Conservation (phyloP, 2,113 vertebrate species). For the Paradoxurus hermaphroditus region DNA sequence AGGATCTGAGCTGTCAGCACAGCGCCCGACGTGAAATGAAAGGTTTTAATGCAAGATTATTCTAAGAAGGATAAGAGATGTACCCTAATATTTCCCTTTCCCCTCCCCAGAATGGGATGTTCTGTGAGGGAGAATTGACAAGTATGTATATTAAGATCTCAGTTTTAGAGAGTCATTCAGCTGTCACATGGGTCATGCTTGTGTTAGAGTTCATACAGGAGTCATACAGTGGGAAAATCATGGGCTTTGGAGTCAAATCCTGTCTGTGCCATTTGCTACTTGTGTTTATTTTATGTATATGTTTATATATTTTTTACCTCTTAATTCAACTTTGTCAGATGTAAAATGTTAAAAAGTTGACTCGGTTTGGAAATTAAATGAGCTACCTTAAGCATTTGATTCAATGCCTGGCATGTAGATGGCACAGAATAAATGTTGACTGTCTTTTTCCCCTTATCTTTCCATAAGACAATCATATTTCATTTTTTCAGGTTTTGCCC, state of each 20-base stretch:
- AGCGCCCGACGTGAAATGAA: too few species aligned
- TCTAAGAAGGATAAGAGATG: neutral
- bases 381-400: neutral
- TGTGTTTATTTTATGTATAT: neutral
- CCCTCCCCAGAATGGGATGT: neutral
- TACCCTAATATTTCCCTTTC: neutral
- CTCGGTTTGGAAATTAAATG: constrained; percentile 3
- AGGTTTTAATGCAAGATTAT: neutral
- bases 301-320: constrained; percentile 1
- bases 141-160: neutral
- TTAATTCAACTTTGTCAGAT: neutral
- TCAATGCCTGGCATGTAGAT: neutral
- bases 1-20: too few species aligned
- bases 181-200: neutral
- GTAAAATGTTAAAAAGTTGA: neutral
- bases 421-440: neutral
- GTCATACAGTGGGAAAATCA: neutral
- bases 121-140: neutral
- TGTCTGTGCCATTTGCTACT: neutral
- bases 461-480: neutral
- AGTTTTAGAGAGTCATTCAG: neutral
- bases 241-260: neutral
- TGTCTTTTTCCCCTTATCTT: neutral
- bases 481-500: neutral
- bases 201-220: neutral